A percentile compares a stretch with the other conserved stretches of the same genome.
Conservation (phyloP, 2,888 invertebrate genomes). For the Meganola albula region DNA sequence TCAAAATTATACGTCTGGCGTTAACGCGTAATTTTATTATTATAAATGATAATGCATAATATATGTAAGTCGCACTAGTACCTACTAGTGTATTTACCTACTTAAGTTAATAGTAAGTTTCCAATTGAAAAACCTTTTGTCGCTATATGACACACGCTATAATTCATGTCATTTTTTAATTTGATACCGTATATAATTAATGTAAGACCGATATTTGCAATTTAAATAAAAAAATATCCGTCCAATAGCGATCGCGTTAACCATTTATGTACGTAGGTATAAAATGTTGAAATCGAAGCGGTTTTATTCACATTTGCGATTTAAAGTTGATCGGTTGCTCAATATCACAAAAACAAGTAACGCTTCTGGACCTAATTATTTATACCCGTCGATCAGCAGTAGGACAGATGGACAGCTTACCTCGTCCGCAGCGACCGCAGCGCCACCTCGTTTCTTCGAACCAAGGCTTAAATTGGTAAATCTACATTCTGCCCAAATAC, state of each 20-base stretch:
- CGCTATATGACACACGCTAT: slow-evolving; percentile 43
- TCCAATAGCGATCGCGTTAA: slow-evolving; percentile 26
- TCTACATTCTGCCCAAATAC: slow-evolving; percentile 60
- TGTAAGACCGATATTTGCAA: slow-evolving; percentile 27
- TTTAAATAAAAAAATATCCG: slow-evolving; percentile 32
- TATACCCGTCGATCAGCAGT: slow-evolving; percentile 45
- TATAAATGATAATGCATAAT: slow-evolving; percentile 74
- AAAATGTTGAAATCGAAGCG: slow-evolving; percentile 31
- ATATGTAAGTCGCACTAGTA: no score
- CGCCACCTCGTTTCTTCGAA: slow-evolving; percentile 57
- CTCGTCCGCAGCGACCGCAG: slow-evolving; percentile 29
- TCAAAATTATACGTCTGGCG: no score
- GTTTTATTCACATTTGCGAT: slow-evolving; percentile 38
- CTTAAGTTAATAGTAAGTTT: no score
- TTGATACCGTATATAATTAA: slow-evolving; percentile 32
- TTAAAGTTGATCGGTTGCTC: slow-evolving; percentile 26
- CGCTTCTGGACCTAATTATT: slow-evolving; percentile 42
- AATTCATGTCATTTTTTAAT: slow-evolving; percentile 26
- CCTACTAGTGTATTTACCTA: no score
- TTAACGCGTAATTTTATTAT: no score
- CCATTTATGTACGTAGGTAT: slow-evolving; percentile 23
- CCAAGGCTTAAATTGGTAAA: slow-evolving; percentile 62
- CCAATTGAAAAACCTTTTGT: slow-evolving; percentile 39
- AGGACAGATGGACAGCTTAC: slow-evolving; percentile 35
- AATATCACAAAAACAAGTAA: slow-evolving; percentile 37